Evolutionary conservation across 1,140 invertebrate genomes (phyloP).

Genomic region (Leptestheria dahalacensis): DNA sequence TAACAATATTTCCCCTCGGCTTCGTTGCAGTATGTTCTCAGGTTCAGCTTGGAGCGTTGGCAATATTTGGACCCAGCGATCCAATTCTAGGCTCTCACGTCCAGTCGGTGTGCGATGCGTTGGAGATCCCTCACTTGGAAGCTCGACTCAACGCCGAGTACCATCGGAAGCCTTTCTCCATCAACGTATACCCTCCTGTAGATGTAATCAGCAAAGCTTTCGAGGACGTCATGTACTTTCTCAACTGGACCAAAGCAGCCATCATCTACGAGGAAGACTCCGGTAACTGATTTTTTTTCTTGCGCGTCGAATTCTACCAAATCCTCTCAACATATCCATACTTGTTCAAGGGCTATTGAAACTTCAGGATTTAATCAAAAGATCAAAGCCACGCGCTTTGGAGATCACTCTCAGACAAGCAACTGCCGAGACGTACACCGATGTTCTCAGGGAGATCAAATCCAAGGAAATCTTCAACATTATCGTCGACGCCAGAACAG

Average conservation of each 20-base stretch:
- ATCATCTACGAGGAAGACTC: constrained; percentile 37
- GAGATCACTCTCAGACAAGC: constrained; percentile 29
- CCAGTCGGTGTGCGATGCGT: constrained; percentile 49
- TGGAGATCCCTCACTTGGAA: constrained; percentile 54
- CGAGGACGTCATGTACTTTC: constrained; percentile 31
- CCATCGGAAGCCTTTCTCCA: constrained; percentile 29
- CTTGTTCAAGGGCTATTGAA: constrained; percentile 33
- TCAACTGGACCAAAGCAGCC: constrained; percentile 35
- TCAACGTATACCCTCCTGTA: constrained; percentile 35
- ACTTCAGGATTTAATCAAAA: constrained; percentile 33
- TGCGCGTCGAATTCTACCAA: no score
- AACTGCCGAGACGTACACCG: constrained; percentile 23
- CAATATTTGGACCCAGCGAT: constrained; percentile 48
- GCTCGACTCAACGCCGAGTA: constrained; percentile 15
- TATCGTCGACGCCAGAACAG: constrained; percentile 27
- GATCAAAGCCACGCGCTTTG: constrained; percentile 25
- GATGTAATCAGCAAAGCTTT: constrained; percentile 30
- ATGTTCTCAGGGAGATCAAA: constrained; percentile 27
- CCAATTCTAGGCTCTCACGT: constrained; percentile 45
- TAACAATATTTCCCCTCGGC: background rate
- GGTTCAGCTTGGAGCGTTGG: constrained; percentile 42
- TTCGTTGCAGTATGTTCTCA: constrained; percentile 40
- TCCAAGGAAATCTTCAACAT: constrained; percentile 28
- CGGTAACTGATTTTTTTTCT: constrained; percentile 24
- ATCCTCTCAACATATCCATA: no score